Percentiles rank a stretch among this genome's conserved stretches.
Evolutionary conservation across 2,888 invertebrate genomes (phyloP).

Genomic region (Xestia ashworthii): DNA sequence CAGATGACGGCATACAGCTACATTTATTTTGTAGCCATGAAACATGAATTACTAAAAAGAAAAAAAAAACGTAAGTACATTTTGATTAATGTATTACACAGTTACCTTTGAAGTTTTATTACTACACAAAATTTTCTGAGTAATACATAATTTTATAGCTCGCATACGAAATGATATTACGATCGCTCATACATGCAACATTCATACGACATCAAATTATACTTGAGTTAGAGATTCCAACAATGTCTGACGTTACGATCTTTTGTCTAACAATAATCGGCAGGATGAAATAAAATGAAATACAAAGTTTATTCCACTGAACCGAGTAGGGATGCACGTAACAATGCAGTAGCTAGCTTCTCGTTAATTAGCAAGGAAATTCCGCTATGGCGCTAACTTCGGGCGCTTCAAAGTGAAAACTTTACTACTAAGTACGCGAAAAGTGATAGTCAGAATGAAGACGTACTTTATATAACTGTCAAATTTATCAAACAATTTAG

Average conservation of each 20-base stretch:
- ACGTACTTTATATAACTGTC: too few relatives aligned
- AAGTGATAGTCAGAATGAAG: constrained; percentile 73
- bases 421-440: constrained; percentile 77
- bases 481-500: too few relatives aligned
- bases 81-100: neutral
- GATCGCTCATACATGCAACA: constrained; percentile 6
- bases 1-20: neutral
- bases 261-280: constrained; percentile 35
- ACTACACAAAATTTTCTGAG: neutral
- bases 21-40: neutral
- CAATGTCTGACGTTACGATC: constrained; percentile 25
- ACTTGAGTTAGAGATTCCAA: constrained; percentile 11
- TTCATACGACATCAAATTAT: constrained; percentile 11
- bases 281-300: constrained; percentile 57
- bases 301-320: constrained; percentile 71
- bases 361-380: constrained; percentile 82
- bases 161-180: neutral
- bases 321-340: constrained; percentile 71
- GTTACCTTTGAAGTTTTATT: neutral
- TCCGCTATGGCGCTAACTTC: constrained; percentile 75
- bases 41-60: neutral
- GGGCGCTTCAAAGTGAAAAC: constrained; percentile 73
- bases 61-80: neutral
- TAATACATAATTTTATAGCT: neutral
- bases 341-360: constrained; percentile 77